phyloP scores from a whole-genome alignment of 2,888 invertebrate species.

The Neelides folsomi region DNA sequence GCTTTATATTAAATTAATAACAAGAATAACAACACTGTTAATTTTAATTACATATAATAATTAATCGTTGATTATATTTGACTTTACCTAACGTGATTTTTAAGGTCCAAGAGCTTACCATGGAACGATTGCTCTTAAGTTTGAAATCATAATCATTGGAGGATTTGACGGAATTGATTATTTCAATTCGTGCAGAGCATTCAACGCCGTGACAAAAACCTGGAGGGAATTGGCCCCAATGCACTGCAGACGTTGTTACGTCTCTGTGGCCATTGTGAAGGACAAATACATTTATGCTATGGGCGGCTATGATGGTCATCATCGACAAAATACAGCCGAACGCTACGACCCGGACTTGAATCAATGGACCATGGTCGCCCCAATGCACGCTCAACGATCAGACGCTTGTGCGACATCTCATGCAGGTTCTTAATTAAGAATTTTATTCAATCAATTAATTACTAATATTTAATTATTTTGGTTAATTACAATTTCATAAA shows the following conservation, averaged over 20 bases:
- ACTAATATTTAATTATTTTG: too few species aligned
- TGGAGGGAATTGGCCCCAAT: conserved; percentile 81
- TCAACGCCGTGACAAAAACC: conserved; percentile 65
- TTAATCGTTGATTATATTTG: too few species aligned
- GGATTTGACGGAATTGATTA: conserved; percentile 85
- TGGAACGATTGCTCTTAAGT: conserved; percentile 76
- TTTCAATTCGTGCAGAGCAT: conserved; percentile 74
- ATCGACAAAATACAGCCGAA: conserved; percentile 74
- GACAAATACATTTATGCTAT: conserved; percentile 64
- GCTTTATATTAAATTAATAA: too few species aligned
- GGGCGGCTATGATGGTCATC: conserved; percentile 68
- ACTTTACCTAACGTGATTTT: neutral
- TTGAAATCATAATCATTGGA: conserved; percentile 75
- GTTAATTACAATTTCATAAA: too few species aligned
- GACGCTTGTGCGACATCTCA: conserved; percentile 82
- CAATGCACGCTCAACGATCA: conserved; percentile 72
- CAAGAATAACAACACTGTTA: too few species aligned
- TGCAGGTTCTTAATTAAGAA: conserved; percentile 44
- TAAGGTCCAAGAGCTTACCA: conserved; percentile 77
- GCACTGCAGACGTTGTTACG: conserved; percentile 73
- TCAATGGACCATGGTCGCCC: conserved; percentile 74
- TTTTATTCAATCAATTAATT: too few species aligned
- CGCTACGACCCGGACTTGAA: conserved; percentile 59
- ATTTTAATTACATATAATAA: too few species aligned
- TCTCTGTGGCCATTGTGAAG: conserved; percentile 64